These are phyloP conservation scores for Cephus nigrinus DNA, from an alignment of 2,888 invertebrate genomes.

Conservation along the genomic window DNA sequence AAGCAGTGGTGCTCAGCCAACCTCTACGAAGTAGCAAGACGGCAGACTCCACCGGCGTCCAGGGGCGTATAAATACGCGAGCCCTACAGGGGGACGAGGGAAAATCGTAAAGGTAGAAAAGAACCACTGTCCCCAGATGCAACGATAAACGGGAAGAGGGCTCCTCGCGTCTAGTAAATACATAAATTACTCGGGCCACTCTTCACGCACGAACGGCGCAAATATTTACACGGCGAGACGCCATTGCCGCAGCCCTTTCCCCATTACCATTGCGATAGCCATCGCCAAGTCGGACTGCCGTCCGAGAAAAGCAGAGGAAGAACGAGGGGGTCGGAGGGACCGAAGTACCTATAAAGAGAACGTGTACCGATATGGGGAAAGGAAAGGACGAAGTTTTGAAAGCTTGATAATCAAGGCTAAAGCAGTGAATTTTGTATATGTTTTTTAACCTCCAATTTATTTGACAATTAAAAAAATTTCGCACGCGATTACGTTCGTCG, in stretches of 20 bases:
- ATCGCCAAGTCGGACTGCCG: neutral
- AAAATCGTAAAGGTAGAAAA: neutral
- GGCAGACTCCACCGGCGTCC: neutral
- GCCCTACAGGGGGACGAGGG: neutral
- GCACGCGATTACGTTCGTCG: neutral
- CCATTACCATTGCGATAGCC: neutral
- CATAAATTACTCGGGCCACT: slow-evolving; percentile 12
- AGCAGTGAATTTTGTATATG: too few species aligned
- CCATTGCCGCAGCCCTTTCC: neutral
- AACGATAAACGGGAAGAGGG: slow-evolving; percentile 1
- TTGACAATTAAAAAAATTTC: neutral
- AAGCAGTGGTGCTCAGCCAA: neutral
- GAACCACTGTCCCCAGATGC: neutral
- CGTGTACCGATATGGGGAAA: neutral
- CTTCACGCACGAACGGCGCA: slow-evolving; percentile 5
- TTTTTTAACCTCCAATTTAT: neutral
- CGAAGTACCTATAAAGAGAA: neutral
- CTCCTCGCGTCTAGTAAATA: slow-evolving; percentile 9
- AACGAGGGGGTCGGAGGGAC: neutral
- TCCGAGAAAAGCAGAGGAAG: slow-evolving; percentile 5
- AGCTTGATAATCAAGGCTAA: neutral
- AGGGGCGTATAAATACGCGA: neutral
- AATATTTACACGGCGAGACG: neutral
- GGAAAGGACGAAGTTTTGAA: neutral
- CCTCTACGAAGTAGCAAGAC: neutral